phyloP scores from a whole-genome alignment of 1,140 invertebrate genomes.

The Cyrtorhinus lividipennis region DNA sequence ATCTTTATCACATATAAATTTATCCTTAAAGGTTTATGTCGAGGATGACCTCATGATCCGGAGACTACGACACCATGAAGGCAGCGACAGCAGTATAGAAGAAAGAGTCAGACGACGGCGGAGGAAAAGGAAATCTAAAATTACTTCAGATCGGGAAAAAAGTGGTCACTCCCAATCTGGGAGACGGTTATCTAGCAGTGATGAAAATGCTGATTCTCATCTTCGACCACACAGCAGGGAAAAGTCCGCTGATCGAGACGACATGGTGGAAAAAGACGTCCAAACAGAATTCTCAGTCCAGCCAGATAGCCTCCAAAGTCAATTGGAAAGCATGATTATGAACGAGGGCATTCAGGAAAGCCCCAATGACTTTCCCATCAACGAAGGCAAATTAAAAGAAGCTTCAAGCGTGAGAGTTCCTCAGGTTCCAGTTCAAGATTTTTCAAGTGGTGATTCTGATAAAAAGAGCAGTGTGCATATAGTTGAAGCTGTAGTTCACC shows the following conservation, averaged over 20 bases:
- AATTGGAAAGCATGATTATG: background rate
- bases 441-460: background rate
- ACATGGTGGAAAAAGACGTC: constrained; percentile 7
- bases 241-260: constrained; percentile 12
- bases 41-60: constrained; percentile 21
- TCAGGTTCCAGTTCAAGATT: no score
- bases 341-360: no score
- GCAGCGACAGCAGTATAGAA: constrained; percentile 18
- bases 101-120: constrained; percentile 7
- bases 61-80: constrained; percentile 6
- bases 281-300: constrained; percentile 10
- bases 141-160: constrained; percentile 27
- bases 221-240: background rate
- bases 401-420: no score
- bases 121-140: constrained; percentile 19
- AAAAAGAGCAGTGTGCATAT: constrained; percentile 1
- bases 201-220: background rate
- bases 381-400: no score
- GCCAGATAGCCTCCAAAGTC: background rate
- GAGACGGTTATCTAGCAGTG: constrained; percentile 17
- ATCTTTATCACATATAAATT: no score
- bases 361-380: no score
- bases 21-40: constrained; percentile 22
- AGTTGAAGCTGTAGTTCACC: constrained; percentile 16
- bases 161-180: constrained; percentile 16